Evolutionary conservation across 2,113 vertebrate genomes (phyloP).

Genomic region (Stegastes partitus): DNA sequence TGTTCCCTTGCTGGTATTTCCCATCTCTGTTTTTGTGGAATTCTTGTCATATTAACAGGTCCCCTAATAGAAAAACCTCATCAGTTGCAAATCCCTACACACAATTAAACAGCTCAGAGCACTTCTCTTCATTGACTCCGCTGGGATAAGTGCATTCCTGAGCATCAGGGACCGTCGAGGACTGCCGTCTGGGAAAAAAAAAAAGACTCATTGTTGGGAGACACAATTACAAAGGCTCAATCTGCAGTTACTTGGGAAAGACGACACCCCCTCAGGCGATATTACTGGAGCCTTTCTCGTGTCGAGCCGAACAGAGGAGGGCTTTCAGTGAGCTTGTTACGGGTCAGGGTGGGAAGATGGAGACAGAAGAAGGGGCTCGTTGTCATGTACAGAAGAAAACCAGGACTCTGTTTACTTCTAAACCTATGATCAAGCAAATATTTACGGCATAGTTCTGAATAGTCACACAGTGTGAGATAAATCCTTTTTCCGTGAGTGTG

Average conservation of each 20-base stretch:
- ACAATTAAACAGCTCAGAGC: slow-evolving; percentile 48
- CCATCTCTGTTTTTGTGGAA: slow-evolving; percentile 15
- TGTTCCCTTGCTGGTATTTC: neutral
- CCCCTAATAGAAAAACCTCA: slow-evolving; percentile 10
- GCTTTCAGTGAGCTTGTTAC: slow-evolving; percentile 13
- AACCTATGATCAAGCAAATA: slow-evolving; percentile 32
- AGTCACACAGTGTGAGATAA: slow-evolving; percentile 21
- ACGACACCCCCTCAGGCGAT: slow-evolving; percentile 43
- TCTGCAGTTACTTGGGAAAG: slow-evolving; percentile 44
- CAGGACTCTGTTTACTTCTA: slow-evolving; percentile 42
- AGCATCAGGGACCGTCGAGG: slow-evolving; percentile 28
- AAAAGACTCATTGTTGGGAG: slow-evolving; percentile 58
- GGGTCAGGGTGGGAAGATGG: slow-evolving; percentile 26
- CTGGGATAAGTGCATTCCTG: slow-evolving; percentile 63
- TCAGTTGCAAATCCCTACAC: slow-evolving; percentile 43
- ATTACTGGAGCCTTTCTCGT: slow-evolving; percentile 10
- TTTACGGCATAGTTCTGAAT: slow-evolving; percentile 25
- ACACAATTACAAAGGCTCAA: slow-evolving; percentile 40
- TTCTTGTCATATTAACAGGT: slow-evolving; percentile 40
- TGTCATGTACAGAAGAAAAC: slow-evolving; percentile 8
- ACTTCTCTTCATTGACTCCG: neutral
- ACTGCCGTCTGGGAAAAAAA: slow-evolving; percentile 34
- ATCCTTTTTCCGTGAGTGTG: slow-evolving; percentile 31
- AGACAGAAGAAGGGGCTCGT: slow-evolving; percentile 13
- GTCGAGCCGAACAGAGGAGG: slow-evolving; percentile 20